Evolutionary conservation across 2,797 vertebrate species (phyloP).

Genomic region (Enteromius radiatus): DNA sequence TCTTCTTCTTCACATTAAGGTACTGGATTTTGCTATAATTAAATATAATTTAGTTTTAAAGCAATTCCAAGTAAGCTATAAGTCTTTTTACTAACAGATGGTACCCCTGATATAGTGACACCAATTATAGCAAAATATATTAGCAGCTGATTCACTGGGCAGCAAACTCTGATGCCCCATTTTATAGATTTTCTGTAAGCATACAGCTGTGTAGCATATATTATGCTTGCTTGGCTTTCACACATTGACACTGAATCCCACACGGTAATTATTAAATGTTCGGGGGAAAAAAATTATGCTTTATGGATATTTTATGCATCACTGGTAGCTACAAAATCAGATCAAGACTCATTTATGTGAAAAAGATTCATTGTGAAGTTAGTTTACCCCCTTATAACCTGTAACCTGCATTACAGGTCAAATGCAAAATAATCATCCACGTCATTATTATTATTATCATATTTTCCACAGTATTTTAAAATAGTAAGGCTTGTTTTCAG

Average conservation of each 20-base stretch:
- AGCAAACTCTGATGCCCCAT: not conserved
- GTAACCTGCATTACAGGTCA: not conserved
- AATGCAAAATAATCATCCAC: not conserved
- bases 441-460: not conserved
- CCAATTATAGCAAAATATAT: not conserved
- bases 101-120: conserved; percentile 4
- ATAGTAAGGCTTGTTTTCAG: not conserved
- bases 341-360: conserved; percentile 57
- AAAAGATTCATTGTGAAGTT: not conserved
- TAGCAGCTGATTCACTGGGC: not conserved
- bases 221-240: not conserved
- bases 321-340: conserved; percentile 55
- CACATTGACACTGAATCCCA: conserved; percentile 51
- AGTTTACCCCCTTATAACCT: not conserved
- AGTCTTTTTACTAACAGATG: not conserved
- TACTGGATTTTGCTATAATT: not conserved
- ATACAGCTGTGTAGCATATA: conserved; percentile 31
- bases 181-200: conserved; percentile 48
- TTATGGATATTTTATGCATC: conserved; percentile 54
- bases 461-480: not conserved
- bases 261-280: conserved; percentile 70
- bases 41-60: conserved; percentile 1
- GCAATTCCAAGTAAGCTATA: not conserved
- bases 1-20: not conserved
- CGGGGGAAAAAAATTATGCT: conserved; percentile 32